Evolutionary conservation across 1,140 invertebrate species (phyloP), one percentile per base, ranked within the genome.

Genomic region (Arctopsyche grandis): DNA sequence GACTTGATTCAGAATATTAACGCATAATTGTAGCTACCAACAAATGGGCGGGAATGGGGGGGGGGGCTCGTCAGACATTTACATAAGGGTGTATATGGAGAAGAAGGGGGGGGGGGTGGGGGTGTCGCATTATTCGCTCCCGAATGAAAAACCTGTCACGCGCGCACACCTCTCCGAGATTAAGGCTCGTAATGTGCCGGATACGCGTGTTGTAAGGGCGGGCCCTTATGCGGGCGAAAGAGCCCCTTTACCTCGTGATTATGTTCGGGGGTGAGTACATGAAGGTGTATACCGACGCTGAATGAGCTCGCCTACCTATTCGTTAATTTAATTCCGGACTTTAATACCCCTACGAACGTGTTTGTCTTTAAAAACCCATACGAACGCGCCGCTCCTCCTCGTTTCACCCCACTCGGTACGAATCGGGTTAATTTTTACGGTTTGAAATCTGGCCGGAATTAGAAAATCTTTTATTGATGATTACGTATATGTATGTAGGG

Each of bases 111-210:
- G 5, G 44, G 16, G 48, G 12, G 48, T 5, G 3, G 16, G 48
- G 48, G 48, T 52, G 48, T 12, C 48, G 48, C 48, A 52, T 52
- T 52, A 52, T 52, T 12, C 16, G 48, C 48, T 12, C 10, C 10
- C 48, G 48, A 52, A 52, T 52, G 48, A 52, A 52, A 52, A 52
- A 52, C 48, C 48, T 52, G 48, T 52, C 48, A 52, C 48, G 48
- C 48, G 48, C 48, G 10, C 16, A 52, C 48, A 52, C 48, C 48
- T 52, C 48, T 12, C 48, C 12, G 48, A 52, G 48, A 52, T 52
- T 52, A 52, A 52, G 48, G 12, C 48, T 52, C 48, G 48, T 52
- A 52, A 52, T 52, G 48, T 52, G 10, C 48, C 48, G 48, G 48
- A 52, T 52, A 52, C 48, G 48, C 10, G 48, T 52, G 48, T 16